Evolutionary conservation across 37 sponge, comb jelly and placozoan genomes (phyloP), one percentile per base, ranked within the genome.

Genomic region (Cliona cf. orientalis): DNA sequence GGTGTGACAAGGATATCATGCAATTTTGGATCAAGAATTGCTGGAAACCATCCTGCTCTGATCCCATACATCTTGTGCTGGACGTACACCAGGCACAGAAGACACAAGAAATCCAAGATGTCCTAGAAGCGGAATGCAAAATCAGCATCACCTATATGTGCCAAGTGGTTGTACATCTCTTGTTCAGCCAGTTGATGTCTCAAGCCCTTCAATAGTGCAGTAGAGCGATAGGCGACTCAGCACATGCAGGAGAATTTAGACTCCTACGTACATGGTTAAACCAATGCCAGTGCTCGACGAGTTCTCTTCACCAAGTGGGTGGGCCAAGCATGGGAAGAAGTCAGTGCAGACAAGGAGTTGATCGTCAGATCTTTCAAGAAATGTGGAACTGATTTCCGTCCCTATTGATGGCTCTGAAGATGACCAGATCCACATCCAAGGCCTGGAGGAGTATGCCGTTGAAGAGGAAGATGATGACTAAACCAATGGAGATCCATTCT

Each of bases 241-340:
- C 87, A 86, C 71, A 70, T 78, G 73, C 73, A 86, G 35, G 87
- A 78, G 14, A 38, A 78, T 26, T 29, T 86, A 38, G 71, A 78
- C 35, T 45, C 11, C 31, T 86, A 86, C 56, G 79, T 78, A 1
- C 42, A 78, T 22, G 79, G 87, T 12, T 36, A 53, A n/a, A 21
- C 79, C 41, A 46, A 22, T 71, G 87, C 87, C 32, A 79, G 87
- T 71, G 63, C 3, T 3, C 22, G 82, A 32, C 35, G 82, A 72
- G 29, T 81, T 31, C 73, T 81, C 26, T 42, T 81, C 42, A 81
- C 72, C 46, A 79, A 78, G 26, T 86, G 87, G 87, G 80, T 80
- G 9, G 87, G 87, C 34, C 65, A 78, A 62, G 80, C 87, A 23
- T 86, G 80, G 87, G 87, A 71, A 31, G 80, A 86, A 31, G 74